These are phyloP conservation scores for Cheracebus regulus DNA, from an alignment of 2,797 vertebrate genomes.

Conservation along the genomic window DNA sequence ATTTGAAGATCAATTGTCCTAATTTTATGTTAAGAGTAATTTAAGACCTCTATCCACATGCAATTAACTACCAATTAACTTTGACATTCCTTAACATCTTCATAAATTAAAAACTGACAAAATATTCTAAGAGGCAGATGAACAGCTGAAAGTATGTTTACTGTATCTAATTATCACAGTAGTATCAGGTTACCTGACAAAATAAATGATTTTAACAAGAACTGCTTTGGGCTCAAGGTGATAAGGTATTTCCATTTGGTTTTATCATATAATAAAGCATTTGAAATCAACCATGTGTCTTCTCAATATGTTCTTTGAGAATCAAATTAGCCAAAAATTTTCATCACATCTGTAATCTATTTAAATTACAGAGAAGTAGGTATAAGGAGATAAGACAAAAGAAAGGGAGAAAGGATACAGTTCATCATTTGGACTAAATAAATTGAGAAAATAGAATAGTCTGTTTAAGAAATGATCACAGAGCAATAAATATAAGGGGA, in stretches of 20 bases:
- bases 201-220: constrained; percentile 8
- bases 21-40: constrained; percentile 11
- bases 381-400: not conserved
- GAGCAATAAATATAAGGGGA: not conserved
- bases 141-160: not conserved
- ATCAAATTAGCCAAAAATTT: constrained; percentile 12
- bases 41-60: not conserved
- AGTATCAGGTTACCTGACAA: not conserved
- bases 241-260: not conserved
- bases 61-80: not conserved
- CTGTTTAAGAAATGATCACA: not conserved
- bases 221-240: not conserved
- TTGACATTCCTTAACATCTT: not conserved
- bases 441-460: not conserved
- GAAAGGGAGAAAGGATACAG: not conserved
- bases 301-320: not conserved
- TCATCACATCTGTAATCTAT: not conserved
- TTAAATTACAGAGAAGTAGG: constrained; percentile 40
- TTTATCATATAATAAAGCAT: not conserved
- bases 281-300: constrained; percentile 23
- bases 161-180: not conserved
- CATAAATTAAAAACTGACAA: not conserved
- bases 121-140: not conserved
- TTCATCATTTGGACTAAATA: not conserved
- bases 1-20: not conserved